Percentiles rank a stretch among this genome's conserved stretches.
phyloP scores from a whole-genome alignment of 2,888 invertebrate genomes.

The Caenorhabditis becei region DNA sequence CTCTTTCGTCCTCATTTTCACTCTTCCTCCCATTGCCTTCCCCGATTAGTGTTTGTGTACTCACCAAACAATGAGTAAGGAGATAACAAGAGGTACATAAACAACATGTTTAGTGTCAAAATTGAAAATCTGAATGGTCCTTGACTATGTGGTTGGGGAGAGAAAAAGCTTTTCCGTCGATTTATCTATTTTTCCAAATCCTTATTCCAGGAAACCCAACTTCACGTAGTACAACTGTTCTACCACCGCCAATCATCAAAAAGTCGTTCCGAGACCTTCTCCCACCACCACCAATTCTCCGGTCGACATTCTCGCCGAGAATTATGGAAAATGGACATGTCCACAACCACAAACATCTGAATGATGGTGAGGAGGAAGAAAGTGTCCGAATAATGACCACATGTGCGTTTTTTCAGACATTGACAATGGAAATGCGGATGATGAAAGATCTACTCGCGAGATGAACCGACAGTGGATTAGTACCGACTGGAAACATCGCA shows the following conservation, averaged over 20 bases:
- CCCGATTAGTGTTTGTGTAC: conserved; percentile 22
- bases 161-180: neutral
- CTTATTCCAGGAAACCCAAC: conserved; percentile 47
- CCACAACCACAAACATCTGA: conserved; percentile 39
- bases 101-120: conserved; percentile 31
- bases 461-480: conserved; percentile 59
- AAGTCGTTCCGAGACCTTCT: conserved; percentile 55
- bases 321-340: conserved; percentile 55
- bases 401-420: conserved; percentile 58
- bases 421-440: conserved; percentile 70
- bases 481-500: conserved; percentile 62
- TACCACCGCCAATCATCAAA: conserved; percentile 49
- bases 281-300: conserved; percentile 39
- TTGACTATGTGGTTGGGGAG: conserved; percentile 1
- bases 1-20: neutral
- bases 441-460: conserved; percentile 61
- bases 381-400: too few species aligned
- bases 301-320: conserved; percentile 40
- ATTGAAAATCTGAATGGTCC: conserved; percentile 29
- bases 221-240: conserved; percentile 44
- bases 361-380: conserved; percentile 65
- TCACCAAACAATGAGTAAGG: conserved; percentile 32
- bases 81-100: conserved; percentile 52
- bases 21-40: neutral
- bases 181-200: neutral